Evolutionary conservation across 2,888 invertebrate species (phyloP).

Genomic region (Drosophila acutilabella): DNA sequence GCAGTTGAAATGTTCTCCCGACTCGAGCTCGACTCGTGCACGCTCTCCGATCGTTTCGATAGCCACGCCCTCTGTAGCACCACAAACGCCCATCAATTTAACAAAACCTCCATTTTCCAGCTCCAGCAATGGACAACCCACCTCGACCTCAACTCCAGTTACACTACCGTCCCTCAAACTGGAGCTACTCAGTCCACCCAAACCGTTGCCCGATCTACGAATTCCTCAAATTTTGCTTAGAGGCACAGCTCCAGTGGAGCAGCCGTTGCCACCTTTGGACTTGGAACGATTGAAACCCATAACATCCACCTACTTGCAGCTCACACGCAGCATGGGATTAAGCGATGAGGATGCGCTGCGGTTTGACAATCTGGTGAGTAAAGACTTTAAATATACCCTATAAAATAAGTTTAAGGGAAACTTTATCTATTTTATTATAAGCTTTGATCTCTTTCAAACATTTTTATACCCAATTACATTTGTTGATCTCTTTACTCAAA

Average conservation of each 20-base stretch:
- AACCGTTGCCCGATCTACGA: conserved; percentile 60
- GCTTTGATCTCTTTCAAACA: conserved; percentile 7
- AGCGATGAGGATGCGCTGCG: conserved; percentile 87
- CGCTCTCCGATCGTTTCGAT: conserved; percentile 54
- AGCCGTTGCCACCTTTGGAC: conserved; percentile 77
- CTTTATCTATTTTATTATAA: neutral
- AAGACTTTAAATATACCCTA: conserved; percentile 84
- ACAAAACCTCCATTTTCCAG: conserved; percentile 81
- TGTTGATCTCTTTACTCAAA: conserved; percentile 1
- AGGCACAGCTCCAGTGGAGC: conserved; percentile 35
- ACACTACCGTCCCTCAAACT: conserved; percentile 57
- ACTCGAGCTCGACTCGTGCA: conserved; percentile 50
- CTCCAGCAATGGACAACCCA: conserved; percentile 59
- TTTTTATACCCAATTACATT: neutral
- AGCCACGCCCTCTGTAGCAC: conserved; percentile 49
- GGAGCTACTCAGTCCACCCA: conserved; percentile 70
- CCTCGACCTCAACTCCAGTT: conserved; percentile 65
- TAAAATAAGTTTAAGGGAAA: conserved; percentile 37
- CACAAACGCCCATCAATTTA: conserved; percentile 82
- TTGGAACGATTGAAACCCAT: conserved; percentile 90
- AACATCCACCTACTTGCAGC: conserved; percentile 94
- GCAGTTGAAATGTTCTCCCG: conserved; percentile 65
- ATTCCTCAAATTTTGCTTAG: conserved; percentile 64
- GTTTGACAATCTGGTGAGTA: conserved; percentile 88
- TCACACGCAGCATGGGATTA: conserved; percentile 91